phyloP scores from a whole-genome alignment of 2,797 vertebrate species.

The Syndactyla subalaris region DNA sequence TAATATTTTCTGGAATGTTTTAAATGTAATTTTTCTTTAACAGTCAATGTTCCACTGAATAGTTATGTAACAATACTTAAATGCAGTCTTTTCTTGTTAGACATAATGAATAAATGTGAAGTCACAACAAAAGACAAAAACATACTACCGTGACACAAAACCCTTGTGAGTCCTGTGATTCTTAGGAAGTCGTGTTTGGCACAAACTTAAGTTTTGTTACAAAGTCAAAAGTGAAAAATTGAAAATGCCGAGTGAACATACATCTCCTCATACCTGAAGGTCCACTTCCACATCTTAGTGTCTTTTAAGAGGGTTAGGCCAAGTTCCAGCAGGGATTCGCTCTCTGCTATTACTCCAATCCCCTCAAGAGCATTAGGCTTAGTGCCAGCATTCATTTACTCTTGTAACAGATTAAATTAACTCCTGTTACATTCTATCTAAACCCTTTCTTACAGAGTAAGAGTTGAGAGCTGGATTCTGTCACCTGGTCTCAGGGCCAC shows the following conservation, averaged over 20 bases:
- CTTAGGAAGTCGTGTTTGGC: not conserved
- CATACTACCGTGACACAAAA: not conserved
- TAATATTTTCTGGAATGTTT: not conserved
- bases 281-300: not conserved
- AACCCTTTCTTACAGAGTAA: not conserved
- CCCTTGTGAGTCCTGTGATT: not conserved
- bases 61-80: not conserved
- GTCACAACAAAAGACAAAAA: not conserved
- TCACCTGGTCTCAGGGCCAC: constrained; percentile 2
- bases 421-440: constrained; percentile 9
- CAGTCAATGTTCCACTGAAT: not conserved
- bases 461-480: constrained; percentile 7
- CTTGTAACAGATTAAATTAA: constrained; percentile 44
- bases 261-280: not conserved
- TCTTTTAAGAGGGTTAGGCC: not conserved
- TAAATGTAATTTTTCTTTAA: not conserved
- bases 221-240: not conserved
- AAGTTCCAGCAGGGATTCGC: constrained; percentile 26
- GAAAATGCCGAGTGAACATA: not conserved
- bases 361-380: constrained; percentile 53
- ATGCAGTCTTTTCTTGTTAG: not conserved
- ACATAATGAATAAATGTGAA: not conserved
- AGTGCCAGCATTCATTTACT: constrained; percentile 37
- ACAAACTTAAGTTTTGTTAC: not conserved
- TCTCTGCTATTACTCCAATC: constrained; percentile 19